These are phyloP conservation scores for Heterodera carotae DNA, from an alignment of 1,140 invertebrate genomes.

Conservation along the genomic window DNA sequence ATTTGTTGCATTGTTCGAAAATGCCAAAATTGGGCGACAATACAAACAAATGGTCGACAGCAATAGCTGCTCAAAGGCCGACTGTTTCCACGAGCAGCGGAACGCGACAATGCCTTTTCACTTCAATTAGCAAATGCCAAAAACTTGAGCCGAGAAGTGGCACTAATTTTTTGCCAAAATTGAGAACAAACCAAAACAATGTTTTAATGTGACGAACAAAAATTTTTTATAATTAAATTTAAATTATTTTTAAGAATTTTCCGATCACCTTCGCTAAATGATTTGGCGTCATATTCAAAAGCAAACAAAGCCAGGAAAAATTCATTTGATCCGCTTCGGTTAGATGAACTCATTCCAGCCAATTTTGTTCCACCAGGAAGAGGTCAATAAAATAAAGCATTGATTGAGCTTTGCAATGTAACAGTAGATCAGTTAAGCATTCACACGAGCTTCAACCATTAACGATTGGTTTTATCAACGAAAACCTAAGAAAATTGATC, in stretches of 20 bases:
- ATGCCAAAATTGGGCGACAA: not conserved
- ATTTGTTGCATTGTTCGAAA: not conserved
- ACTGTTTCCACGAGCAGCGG: too few relatives aligned
- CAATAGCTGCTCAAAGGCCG: not conserved
- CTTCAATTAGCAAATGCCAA: not conserved
- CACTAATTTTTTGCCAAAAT: not conserved
- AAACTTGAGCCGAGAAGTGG: not conserved
- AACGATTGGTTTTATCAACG: too few relatives aligned
- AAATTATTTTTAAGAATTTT: not conserved
- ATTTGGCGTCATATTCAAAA: not conserved
- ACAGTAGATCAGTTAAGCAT: too few relatives aligned
- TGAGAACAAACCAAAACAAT: not conserved
- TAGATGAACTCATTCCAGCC: not conserved
- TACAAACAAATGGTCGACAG: not conserved
- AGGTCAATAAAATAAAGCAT: not conserved
- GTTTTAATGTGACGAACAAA: too few relatives aligned
- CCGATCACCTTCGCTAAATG: not conserved
- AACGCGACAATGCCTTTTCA: not conserved
- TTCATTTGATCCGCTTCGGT: not conserved
- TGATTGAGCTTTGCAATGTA: too few relatives aligned
- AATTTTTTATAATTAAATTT: not conserved
- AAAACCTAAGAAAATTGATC: not conserved
- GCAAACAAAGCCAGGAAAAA: slow-evolving; percentile 1
- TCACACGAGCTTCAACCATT: too few relatives aligned
- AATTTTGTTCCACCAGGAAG: not conserved